Evolutionary conservation across 1,140 invertebrate species (phyloP).

Genomic region (Heliconius congener): DNA sequence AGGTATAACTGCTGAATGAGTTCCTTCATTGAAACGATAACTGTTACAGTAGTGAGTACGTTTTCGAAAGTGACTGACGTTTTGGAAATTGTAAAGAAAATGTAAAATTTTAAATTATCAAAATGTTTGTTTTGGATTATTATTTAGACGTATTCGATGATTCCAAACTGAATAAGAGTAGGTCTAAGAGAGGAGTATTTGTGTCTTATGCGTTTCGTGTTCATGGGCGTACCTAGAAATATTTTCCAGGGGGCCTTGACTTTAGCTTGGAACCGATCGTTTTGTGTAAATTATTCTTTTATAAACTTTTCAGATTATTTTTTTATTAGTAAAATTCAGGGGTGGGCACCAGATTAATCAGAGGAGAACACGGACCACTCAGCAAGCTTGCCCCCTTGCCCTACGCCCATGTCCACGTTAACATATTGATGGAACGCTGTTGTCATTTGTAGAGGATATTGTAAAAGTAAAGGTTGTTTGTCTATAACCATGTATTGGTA

Average conservation of each 20-base stretch:
- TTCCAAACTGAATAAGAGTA: conserved; percentile 37
- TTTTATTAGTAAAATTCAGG: too few relatives aligned
- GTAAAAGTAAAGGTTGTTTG: conserved; percentile 61
- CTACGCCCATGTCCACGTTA: conserved; percentile 45
- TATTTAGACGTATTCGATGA: conserved; percentile 27
- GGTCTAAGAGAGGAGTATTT: conserved; percentile 21
- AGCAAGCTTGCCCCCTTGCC: too few relatives aligned
- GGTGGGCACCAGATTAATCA: too few relatives aligned
- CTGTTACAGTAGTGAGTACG: conserved; percentile 39
- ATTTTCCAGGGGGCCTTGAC: too few relatives aligned
- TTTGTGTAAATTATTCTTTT: too few relatives aligned
- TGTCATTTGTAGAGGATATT: conserved; percentile 64
- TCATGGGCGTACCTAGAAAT: too few relatives aligned
- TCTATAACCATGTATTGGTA: conserved; percentile 56
- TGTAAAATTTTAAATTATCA: conserved; percentile 8
- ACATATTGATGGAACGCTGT: conserved; percentile 55
- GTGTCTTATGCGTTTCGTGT: conserved; percentile 50
- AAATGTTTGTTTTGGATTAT: conserved; percentile 32
- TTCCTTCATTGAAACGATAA: conserved; percentile 32
- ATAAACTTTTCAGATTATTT: too few relatives aligned
- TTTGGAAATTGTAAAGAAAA: conserved; percentile 33
- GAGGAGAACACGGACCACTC: too few relatives aligned
- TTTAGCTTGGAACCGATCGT: too few relatives aligned
- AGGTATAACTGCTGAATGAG: conserved; percentile 35
- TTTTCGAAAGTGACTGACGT: conserved; percentile 40